Base-by-base conservation (phyloP, 2,888 invertebrate species). In the Monochamus alternatus region DNA sequence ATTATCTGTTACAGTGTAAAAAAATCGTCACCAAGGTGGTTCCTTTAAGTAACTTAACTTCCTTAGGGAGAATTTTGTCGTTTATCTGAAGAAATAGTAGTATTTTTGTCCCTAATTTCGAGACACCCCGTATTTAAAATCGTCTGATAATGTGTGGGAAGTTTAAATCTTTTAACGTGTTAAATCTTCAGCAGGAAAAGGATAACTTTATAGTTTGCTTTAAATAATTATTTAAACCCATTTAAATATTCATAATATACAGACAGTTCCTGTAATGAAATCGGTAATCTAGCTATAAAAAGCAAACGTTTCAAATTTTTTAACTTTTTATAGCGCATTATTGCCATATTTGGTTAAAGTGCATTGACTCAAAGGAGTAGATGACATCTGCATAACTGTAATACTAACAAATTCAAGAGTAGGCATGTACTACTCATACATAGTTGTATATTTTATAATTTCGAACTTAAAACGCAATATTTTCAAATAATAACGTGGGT, bases 261-360 rank as follows among this genome's bases (percentile, higher is more conserved):
- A 10, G 5, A 55, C 47, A 55, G 14, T 55, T 55, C 55, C 55
- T 14, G 55, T 14, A n/a, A 55, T 55, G 10, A 14, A 14, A 55
- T 55, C n/a, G 12, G 14, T 22, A 14, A 55, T n/a, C 12, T 52
- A 52, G 30, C 12, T 22, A 64, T 64, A 71, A 62, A 71, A 52
- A 51, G 70, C 69, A 69, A 38, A 12, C 14, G 31, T 55, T 32
- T 52, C 51, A 52, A 71, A 63, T 71, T 47, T 58, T 63, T 32
- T 30, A n/a, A 51, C 51, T 22, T 47, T 62, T 69, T 71, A 71
- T 63, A 71, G 31, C 51, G 55, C 14, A n/a, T 31, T 30, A 32
- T 22, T 60, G 69, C 60, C 69, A 22, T 60, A 60, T 31, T 63
- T 71, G 70, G 70, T 38, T 63, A 63, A 59, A 69, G 70, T 71